Evolutionary conservation across 2,113 vertebrate species (phyloP).

Genomic region (Genyomyrus donnyi): DNA sequence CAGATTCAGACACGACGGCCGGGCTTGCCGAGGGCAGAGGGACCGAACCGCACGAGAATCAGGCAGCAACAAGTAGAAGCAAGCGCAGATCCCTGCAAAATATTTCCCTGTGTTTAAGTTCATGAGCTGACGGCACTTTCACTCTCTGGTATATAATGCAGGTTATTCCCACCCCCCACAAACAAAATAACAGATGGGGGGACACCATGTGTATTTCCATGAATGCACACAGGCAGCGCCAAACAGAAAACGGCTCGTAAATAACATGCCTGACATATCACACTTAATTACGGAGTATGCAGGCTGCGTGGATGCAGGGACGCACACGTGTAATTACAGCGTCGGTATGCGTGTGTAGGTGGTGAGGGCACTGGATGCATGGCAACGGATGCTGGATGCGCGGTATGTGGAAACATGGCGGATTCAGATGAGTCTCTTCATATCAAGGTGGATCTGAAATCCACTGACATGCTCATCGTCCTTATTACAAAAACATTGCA

Average conservation of each 20-base stretch:
- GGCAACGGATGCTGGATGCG: not conserved
- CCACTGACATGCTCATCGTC: not conserved
- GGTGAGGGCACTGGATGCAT: not conserved
- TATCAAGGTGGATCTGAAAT: not conserved
- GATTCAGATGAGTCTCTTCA: not conserved
- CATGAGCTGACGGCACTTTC: no score
- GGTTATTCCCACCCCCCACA: no score
- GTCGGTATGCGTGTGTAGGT: conserved; percentile 6
- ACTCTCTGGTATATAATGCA: not conserved
- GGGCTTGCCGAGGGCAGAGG: conserved; percentile 5
- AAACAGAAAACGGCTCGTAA: not conserved
- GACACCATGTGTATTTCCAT: not conserved
- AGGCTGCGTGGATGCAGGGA: not conserved
- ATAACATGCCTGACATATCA: not conserved
- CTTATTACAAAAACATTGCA: not conserved
- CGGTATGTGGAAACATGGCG: not conserved
- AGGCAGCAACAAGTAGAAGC: conserved; percentile 12
- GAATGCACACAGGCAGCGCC: not conserved
- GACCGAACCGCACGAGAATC: conserved; percentile 20
- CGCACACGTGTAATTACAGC: not conserved
- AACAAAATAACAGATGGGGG: not conserved
- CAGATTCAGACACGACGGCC: conserved; percentile 13
- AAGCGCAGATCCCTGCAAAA: not conserved
- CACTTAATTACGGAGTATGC: not conserved
- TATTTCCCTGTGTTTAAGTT: not conserved